A percentile compares a stretch with the other conserved stretches of the same genome.
These are phyloP conservation scores for Silurus lanzhouensis DNA, from an alignment of 2,797 vertebrate species.

Conservation along the genomic window DNA sequence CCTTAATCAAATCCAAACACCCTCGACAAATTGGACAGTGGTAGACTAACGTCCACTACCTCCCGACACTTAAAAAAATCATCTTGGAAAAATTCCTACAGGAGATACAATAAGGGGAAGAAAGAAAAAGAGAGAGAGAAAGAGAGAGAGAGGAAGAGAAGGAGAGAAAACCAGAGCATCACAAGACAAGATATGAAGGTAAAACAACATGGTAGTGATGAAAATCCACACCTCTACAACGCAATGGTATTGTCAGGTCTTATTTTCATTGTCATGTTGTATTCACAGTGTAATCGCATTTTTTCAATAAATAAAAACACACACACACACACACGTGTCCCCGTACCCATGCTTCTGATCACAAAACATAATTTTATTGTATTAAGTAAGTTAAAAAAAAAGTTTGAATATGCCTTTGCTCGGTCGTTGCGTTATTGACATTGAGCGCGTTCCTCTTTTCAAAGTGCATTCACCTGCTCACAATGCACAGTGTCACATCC, in stretches of 20 bases:
- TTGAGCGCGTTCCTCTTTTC: constrained; percentile 65
- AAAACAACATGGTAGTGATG: constrained; percentile 25
- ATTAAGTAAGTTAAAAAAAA: too few relatives aligned
- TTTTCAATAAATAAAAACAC: too few relatives aligned
- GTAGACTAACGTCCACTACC: constrained; percentile 74
- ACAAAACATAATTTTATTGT: background rate
- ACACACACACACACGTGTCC: too few relatives aligned
- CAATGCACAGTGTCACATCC: constrained; percentile 70
- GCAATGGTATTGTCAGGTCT: background rate
- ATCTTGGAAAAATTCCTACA: background rate
- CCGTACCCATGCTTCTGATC: background rate
- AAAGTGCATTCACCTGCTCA: constrained; percentile 68
- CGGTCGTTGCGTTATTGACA: constrained; percentile 63
- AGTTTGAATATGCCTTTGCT: constrained; percentile 40
- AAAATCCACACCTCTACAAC: too few relatives aligned
- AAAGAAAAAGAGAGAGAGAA: too few relatives aligned
- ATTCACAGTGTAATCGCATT: background rate
- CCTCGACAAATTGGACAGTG: constrained; percentile 77
- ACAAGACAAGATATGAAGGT: constrained; percentile 71
- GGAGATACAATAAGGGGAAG: background rate
- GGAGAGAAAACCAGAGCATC: constrained; percentile 29
- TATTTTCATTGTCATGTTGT: background rate
- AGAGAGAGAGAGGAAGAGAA: background rate
- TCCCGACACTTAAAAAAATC: constrained; percentile 44
- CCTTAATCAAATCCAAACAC: constrained; percentile 85